phyloP scores from a whole-genome alignment of 64 coral and sea anemone species.

The Hydrozoanthus tunicans region DNA sequence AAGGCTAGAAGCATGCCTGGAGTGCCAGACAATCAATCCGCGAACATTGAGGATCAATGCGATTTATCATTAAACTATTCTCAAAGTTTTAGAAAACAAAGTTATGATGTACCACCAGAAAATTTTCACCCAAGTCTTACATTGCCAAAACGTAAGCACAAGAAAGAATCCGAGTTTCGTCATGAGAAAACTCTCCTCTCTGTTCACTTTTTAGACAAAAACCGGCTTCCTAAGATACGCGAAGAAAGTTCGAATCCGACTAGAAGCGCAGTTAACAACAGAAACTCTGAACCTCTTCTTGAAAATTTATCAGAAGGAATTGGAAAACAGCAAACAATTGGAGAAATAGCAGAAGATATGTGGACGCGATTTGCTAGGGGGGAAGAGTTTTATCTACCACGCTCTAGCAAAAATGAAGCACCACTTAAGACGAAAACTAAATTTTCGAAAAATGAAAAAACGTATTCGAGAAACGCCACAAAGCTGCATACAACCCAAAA shows the following conservation, averaged over 20 bases:
- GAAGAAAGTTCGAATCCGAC: background rate
- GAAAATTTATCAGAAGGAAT: background rate
- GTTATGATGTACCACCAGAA: background rate
- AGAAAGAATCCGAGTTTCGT: no score
- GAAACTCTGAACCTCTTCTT: background rate
- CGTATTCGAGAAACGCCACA: no score
- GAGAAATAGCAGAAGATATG: conserved; percentile 24
- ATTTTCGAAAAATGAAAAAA: no score
- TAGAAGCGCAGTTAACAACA: background rate
- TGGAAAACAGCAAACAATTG: background rate
- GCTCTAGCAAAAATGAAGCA: background rate
- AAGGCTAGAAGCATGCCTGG: background rate
- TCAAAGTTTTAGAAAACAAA: background rate
- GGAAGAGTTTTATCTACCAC: background rate
- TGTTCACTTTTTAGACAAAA: no score
- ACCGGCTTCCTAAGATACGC: background rate
- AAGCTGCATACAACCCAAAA: no score
- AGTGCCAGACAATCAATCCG: no score
- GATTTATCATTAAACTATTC: background rate
- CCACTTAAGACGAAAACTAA: no score
- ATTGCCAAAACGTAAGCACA: background rate
- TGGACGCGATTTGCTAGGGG: background rate
- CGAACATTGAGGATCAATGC: background rate
- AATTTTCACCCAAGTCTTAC: background rate
- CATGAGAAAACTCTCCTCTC: background rate